Conservation (phyloP, 2,113 vertebrate genomes). For the Motacilla alba region DNA sequence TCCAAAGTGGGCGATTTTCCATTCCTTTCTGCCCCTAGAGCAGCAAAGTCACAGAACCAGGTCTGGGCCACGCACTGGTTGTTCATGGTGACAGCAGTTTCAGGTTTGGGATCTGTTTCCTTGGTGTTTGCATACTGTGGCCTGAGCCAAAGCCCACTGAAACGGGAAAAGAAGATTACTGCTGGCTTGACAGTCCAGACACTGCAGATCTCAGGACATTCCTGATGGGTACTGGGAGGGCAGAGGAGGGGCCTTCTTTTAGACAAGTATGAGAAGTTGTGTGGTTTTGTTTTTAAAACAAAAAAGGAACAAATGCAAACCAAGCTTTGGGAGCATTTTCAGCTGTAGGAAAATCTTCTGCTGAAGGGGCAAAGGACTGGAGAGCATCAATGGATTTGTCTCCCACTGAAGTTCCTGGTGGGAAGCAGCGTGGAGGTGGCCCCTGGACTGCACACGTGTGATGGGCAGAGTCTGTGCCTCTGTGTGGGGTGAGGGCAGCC, state of each 20-base stretch:
- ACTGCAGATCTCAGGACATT: not conserved
- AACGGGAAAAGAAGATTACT: not conserved
- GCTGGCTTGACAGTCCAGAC: not conserved
- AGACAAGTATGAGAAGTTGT: not conserved
- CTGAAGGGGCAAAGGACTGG: not conserved
- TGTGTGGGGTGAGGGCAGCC: not conserved
- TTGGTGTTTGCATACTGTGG: not conserved
- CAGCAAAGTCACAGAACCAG: not conserved
- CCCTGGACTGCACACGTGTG: fast-evolving
- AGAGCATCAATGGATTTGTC: not conserved
- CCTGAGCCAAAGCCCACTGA: not conserved
- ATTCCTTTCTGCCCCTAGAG: not conserved
- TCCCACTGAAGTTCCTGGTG: not conserved
- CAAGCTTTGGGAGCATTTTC: not conserved
- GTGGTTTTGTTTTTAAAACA: not conserved
- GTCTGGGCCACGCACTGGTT: fast-evolving
- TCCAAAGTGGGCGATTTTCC: not conserved
- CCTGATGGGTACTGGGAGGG: not conserved
- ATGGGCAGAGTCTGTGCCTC: not conserved
- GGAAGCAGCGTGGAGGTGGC: not conserved
- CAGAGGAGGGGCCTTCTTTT: not conserved
- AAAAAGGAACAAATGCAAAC: not conserved
- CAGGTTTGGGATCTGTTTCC: not conserved
- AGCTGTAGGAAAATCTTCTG: not conserved
- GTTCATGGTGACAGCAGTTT: not conserved